Base-by-base conservation (phyloP, 2,888 invertebrate species). In the Malacosoma neustria region DNA sequence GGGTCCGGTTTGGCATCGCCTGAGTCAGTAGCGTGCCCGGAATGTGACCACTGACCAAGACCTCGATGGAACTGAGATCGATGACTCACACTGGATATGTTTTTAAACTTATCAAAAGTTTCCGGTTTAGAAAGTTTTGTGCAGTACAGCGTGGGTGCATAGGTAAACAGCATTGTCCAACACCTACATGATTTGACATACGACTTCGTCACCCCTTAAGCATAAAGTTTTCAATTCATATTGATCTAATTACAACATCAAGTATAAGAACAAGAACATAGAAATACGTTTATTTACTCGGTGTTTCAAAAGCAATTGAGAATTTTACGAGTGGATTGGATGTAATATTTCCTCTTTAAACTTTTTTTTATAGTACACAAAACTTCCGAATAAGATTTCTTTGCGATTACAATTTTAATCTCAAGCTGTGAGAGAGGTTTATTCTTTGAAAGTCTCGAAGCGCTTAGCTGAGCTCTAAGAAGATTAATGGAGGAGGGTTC, bases 41-140 rank as follows among this genome's bases (percentile, higher is more conserved):
- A 82, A 85, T 85, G 84, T 80, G 76, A 82, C 81, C 84, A 81
- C 84, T 80, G 76, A 82, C 81, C 84, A 81, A 81, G 72, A 76
- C 74, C 69, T 62, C 72, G 60, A 60, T 59, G 72, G 74, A 72
- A 72, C 63, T 61, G 62, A 62, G 61, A 49, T 51, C 55, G 61
- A 66, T 84, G 84, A 84, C 73, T 82, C 84, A 82, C 54, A 53
- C 51, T 56, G 61, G 64, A 56, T 56, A 48, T 59, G 54, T 57
- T 55, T 61, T 58, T 59, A 54, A 54, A 47, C 53, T 57, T 48
- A 60, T 54, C 57, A 57, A 57, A 46, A 55, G 51, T 59, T 61
- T 62, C 62, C 59, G 61, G 55, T 67, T 75, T 77, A 74, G 79
- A 79, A 80, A 80, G 81, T 70, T 43, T 44, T 55, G 9, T 22